These are phyloP conservation scores for Uropsilus gracilis DNA, from an alignment of 2,113 vertebrate species.

Conservation along the genomic window DNA sequence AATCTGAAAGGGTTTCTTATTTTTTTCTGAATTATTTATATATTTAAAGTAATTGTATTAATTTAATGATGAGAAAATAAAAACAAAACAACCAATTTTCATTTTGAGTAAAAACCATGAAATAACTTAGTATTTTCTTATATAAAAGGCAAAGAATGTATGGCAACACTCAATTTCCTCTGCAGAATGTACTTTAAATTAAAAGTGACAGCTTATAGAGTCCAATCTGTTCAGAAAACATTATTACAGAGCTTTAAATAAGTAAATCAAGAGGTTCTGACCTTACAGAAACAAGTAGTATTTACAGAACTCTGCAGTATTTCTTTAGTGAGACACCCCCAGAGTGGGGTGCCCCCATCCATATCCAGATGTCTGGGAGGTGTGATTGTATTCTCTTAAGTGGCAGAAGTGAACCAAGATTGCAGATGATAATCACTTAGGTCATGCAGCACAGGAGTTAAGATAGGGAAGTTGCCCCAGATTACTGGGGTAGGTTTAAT, in stretches of 20 bases:
- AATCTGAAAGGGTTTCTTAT: neutral
- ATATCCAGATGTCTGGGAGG: neutral
- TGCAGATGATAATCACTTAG: neutral
- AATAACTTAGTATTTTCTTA: neutral
- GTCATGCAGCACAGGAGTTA: neutral
- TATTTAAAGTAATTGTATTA: neutral
- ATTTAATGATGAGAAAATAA: neutral
- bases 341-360: neutral
- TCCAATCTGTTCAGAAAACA: slow-evolving; percentile 27
- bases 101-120: neutral
- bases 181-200: neutral
- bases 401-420: neutral
- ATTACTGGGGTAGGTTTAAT: neutral
- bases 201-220: neutral
- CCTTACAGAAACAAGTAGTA: neutral
- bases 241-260: neutral
- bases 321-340: neutral
- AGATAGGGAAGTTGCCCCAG: neutral
- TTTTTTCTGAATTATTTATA: neutral
- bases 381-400: neutral
- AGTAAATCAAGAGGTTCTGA: neutral
- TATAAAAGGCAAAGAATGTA: neutral
- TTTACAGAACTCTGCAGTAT: neutral
- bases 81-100: neutral
- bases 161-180: neutral